Conservation (phyloP, 35 echinoderm and acorn worm species). For the Heliocidaris erythrogramma region DNA sequence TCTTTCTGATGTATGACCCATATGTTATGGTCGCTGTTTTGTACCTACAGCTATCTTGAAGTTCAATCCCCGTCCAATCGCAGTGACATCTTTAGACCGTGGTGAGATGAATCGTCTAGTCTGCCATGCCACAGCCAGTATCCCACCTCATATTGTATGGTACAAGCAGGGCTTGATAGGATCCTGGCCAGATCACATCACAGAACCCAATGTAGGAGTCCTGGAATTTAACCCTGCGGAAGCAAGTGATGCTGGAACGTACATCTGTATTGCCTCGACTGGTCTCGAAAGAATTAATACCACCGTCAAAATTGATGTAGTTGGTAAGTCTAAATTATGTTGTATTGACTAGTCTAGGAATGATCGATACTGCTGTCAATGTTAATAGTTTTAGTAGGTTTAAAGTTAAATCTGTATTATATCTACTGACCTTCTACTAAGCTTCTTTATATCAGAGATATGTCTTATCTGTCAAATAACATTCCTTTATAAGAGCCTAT, state of each 20-base stretch:
- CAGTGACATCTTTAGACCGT: conserved; percentile 57
- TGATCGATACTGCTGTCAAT: neutral
- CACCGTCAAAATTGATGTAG: conserved; percentile 74
- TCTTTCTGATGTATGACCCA: neutral
- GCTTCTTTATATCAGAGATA: neutral
- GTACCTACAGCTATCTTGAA: conserved; percentile 64
- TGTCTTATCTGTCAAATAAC: neutral
- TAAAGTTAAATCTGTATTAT: neutral
- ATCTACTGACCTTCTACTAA: neutral
- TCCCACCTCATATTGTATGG: conserved; percentile 53
- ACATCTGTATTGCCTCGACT: conserved; percentile 71
- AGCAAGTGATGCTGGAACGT: conserved; percentile 74
- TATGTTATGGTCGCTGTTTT: neutral
- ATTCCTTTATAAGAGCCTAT: no score
- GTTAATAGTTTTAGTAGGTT: neutral
- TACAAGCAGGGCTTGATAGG: conserved; percentile 37
- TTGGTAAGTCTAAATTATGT: conserved; percentile 62
- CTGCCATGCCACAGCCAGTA: conserved; percentile 67
- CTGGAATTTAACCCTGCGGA: conserved; percentile 70
- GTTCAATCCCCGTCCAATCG: conserved; percentile 70
- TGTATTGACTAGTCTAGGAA: neutral
- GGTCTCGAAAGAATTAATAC: conserved; percentile 66
- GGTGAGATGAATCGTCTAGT: conserved; percentile 48
- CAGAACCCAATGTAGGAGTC: conserved; percentile 33
- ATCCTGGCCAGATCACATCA: conserved; percentile 62